Conservation (phyloP, 2,797 vertebrate species). For the Chaenodraco wilsoni region DNA sequence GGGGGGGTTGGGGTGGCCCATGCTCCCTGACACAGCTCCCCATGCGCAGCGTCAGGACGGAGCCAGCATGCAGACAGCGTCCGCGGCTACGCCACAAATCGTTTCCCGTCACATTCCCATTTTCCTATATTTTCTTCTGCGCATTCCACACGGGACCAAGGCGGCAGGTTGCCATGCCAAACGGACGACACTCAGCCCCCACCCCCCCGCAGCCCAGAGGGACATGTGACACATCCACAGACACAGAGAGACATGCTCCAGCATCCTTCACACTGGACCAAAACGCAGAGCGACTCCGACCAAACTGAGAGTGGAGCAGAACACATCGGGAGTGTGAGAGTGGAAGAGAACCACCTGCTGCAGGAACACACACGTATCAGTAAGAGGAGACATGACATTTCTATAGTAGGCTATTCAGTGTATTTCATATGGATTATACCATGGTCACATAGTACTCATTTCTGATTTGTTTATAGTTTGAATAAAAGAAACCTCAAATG, state of each 20-base stretch:
- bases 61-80: conserved; percentile 81
- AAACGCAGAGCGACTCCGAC: conserved; percentile 69
- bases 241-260: conserved; percentile 83
- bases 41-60: conserved; percentile 74
- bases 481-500: not conserved
- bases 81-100: conserved; percentile 61
- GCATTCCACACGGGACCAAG: conserved; percentile 74
- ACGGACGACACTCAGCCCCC: conserved; percentile 70
- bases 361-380: not conserved
- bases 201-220: conserved; percentile 32
- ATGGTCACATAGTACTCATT: conserved; percentile 31
- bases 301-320: conserved; percentile 78
- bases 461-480: not conserved
- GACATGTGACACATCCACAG: conserved; percentile 64
- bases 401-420: not conserved
- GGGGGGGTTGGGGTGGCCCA: conserved; percentile 64
- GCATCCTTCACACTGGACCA: conserved; percentile 76
- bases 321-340: conserved; percentile 76
- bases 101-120: conserved; percentile 49
- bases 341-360: conserved; percentile 55
- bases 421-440: conserved; percentile 38
- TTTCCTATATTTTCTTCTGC: conserved; percentile 24
- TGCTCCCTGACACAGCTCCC: conserved; percentile 79
- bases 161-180: conserved; percentile 83
- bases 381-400: not conserved